Evolutionary conservation across 2,888 invertebrate species (phyloP), one percentile per base, ranked within the genome.

Genomic region (Conus canariensis): DNA sequence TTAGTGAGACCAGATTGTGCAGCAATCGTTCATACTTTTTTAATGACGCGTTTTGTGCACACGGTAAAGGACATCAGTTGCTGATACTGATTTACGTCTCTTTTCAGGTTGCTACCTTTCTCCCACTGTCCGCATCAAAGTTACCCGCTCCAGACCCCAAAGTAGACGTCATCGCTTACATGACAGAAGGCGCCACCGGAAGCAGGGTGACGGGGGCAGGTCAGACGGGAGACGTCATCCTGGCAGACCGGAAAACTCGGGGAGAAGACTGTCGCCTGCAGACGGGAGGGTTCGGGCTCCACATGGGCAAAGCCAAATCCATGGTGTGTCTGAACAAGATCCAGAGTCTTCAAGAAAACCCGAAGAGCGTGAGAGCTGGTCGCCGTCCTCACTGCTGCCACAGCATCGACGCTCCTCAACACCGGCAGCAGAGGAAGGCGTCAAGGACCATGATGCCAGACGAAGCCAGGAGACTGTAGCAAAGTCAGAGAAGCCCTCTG

Each of bases 91-190:
- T 45, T 45, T 45, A 45, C 45, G 4, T 45, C 45, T 82, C 6
- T 10, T 70, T 82, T 14, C 88, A 88, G 88, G 30, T 19, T 88
- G 88, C 30, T 8, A 22, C 56, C 88, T 16, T 45, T 58, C 82
- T 4, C 88, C 88, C 10, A 19, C 64, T 10, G 56, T 82, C 64
- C 60, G 30, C 30, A 88, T 82, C 45, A 74, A 16, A 30, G 82
- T 64, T 45, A 45, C 64, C 19, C 80, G 64, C 25, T 22, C 64
- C 25, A 77, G 88, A 19, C 14, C 45, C 60, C 19, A 45, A 25
- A 77, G 77, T 56, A 56, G 77, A 19, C 45, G 56, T 77, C 77
- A 25, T 59, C 56, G n/a, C 59, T 59, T 16, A 88, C 58, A n/a
- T 3, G 45, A 30, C 30, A 88, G 88, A 58, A 25, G 59, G n/a